These are phyloP conservation scores for Eleutherodactylus coqui DNA, from an alignment of 2,797 vertebrate genomes.

Conservation along the genomic window DNA sequence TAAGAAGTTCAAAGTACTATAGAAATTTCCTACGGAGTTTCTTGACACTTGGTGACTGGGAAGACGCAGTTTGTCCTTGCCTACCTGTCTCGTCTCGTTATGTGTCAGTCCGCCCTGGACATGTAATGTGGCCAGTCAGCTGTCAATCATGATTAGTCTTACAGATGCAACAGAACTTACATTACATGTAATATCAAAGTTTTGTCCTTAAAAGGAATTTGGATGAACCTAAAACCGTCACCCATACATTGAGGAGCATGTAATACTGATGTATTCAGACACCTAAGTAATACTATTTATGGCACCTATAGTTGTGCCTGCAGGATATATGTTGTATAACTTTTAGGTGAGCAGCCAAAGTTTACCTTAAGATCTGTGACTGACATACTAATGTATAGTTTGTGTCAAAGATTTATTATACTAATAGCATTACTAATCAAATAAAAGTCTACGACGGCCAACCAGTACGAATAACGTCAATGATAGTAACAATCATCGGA, in stretches of 20 bases:
- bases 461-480: too few relatives aligned
- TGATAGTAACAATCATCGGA: too few relatives aligned
- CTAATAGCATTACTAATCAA: too few relatives aligned
- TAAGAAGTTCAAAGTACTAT: conserved; percentile 16
- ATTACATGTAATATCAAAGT: conserved; percentile 11
- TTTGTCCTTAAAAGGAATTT: conserved; percentile 15
- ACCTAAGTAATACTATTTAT: conserved; percentile 3
- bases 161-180: conserved; percentile 1
- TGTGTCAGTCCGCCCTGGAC: background rate
- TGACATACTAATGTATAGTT: background rate
- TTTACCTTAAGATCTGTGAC: background rate
- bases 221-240: conserved; percentile 22
- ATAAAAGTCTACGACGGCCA: too few relatives aligned
- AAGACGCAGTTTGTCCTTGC: conserved; percentile 18
- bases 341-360: background rate
- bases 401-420: background rate
- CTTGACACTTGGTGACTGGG: conserved; percentile 31
- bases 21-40: conserved; percentile 41
- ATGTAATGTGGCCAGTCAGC: conserved; percentile 52
- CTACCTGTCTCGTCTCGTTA: conserved; percentile 31
- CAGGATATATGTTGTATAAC: background rate
- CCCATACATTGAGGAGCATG: background rate
- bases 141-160: conserved; percentile 57
- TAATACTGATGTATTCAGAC: conserved; percentile 13
- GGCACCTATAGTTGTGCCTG: too few relatives aligned